Conservation (phyloP, 2,797 vertebrate species). For the Cyprinodon diabolis region DNA sequence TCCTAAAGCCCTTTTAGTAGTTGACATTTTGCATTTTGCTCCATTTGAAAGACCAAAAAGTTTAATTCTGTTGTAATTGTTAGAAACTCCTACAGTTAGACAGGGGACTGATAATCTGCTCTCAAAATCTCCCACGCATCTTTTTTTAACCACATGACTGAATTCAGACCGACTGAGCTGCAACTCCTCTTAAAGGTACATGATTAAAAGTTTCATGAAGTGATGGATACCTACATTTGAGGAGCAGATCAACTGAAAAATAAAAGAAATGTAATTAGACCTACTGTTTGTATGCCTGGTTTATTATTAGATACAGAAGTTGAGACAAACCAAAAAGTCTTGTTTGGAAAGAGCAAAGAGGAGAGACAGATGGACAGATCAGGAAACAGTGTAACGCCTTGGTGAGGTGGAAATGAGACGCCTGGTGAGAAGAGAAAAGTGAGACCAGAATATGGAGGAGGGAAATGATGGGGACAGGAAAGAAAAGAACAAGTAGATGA, state of each 20-base stretch:
- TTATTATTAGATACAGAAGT: slow-evolving; percentile 2
- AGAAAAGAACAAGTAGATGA: slow-evolving; percentile 6
- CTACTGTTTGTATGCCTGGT: neutral
- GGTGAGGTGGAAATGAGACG: slow-evolving; percentile 20
- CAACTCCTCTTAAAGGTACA: neutral
- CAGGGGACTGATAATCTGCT: no score
- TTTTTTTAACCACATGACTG: neutral
- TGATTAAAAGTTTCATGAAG: neutral
- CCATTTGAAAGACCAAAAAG: no score
- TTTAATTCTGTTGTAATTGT: no score
- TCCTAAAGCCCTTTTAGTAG: no score
- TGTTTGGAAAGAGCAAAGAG: neutral
- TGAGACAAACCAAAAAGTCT: neutral
- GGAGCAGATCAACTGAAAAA: no score
- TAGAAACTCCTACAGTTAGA: no score
- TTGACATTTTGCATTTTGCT: no score
- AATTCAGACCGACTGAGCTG: neutral
- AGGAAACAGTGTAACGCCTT: slow-evolving; percentile 24
- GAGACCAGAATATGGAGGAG: neutral
- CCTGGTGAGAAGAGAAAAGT: slow-evolving; percentile 1
- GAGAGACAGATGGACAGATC: slow-evolving; percentile 29
- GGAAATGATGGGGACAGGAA: neutral
- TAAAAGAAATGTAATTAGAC: neutral
- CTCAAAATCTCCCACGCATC: no score
- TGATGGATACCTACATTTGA: slow-evolving; percentile 3